Base-by-base conservation (phyloP, 2,113 vertebrate species). In the Thamnaconus septentrionalis region DNA sequence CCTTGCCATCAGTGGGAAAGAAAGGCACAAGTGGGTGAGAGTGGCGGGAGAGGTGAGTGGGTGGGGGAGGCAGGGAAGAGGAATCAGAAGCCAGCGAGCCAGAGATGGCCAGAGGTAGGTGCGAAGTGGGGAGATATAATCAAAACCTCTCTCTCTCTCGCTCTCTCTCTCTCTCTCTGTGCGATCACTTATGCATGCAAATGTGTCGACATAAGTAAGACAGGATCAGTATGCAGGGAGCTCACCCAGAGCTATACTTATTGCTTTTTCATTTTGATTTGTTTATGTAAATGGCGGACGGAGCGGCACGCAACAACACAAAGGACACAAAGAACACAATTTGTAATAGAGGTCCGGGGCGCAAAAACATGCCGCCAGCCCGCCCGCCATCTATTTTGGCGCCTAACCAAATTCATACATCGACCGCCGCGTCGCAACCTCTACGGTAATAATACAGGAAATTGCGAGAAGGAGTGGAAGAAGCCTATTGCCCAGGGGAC, bases 251-350 rank as follows among this genome's bases (percentile, higher is more conserved):
- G 18, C 18, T 31, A 31, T 31, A 31, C 18, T 31, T 31, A 31
- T 31, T 31, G 18, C 18, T 31, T 7, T 39, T 40, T 54, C 39
- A n/a, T 59, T 62, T 53, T 31, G 18, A 7, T 3, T 53, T 50
- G n/a, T 50, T 67, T 53, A 63, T 69, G 47, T 55, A 73, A 79
- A 83, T 31, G 73, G 12, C 54, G 55, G 52, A 59, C 44, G 58
- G 40, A 56, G 63, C 11, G 69, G 9, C 10, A 41, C 18, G 7
- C 8, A 6, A 60, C 8, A 31, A 51, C 3, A 61, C n/a, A n/a
- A 56, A 42, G 51, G 48, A 42, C 58, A 51, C 39, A n/a, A 56
- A 63, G 43, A 59, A 70, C 9, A 39, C 4, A 9, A 64, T 66
- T 11, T 61, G 46, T 51, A 50, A 41, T 50, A 9, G 9, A 31